Evolutionary conservation across 92 coral and sea anemone species (phyloP).

Genomic region (Heteractis magnifica): DNA sequence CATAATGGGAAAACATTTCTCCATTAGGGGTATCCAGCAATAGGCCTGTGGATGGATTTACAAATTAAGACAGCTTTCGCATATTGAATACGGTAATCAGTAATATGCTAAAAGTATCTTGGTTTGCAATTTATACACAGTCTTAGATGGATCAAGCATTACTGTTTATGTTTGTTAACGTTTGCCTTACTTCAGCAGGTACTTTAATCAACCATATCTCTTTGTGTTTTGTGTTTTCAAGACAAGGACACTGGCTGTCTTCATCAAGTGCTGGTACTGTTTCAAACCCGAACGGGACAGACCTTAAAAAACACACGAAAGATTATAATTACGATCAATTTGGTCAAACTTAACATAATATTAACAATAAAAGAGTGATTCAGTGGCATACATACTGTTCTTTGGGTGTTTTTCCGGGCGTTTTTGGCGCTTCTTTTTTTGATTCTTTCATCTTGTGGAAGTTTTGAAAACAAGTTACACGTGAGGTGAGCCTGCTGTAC

Average conservation of each 20-base stretch:
- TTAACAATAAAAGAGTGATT: not conserved
- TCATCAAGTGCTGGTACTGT: not conserved
- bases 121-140: too few species aligned
- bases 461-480: constrained; percentile 7
- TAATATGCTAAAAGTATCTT: too few species aligned
- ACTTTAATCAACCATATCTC: constrained; percentile 37
- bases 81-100: too few species aligned
- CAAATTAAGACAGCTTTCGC: too few species aligned
- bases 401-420: constrained; percentile 1
- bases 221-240: constrained; percentile 16
- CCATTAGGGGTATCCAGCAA: too few species aligned
- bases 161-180: not conserved
- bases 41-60: too few species aligned
- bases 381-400: not conserved
- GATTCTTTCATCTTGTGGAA: not conserved
- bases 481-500: constrained; percentile 23
- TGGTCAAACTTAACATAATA: not conserved
- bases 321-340: not conserved
- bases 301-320: not conserved
- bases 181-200: constrained; percentile 30
- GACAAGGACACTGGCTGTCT: constrained; percentile 25
- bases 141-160: too few species aligned
- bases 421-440: not conserved
- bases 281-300: constrained; percentile 23
- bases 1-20: too few species aligned